Evolutionary conservation across 2,888 invertebrate species (phyloP).

Genomic region (Parnassius apollo): DNA sequence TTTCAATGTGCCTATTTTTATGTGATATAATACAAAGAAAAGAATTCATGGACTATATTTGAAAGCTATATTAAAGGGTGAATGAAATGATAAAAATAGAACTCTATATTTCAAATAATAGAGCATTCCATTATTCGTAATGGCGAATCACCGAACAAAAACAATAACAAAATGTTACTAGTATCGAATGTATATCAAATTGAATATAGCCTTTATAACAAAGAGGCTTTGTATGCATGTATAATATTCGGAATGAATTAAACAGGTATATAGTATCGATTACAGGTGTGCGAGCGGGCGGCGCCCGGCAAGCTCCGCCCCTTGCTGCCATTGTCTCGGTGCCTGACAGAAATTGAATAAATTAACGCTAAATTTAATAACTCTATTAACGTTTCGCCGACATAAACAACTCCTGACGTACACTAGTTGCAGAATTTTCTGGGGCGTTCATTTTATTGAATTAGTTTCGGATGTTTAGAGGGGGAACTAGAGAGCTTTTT

Average conservation of each 20-base stretch:
- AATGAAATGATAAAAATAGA: no score
- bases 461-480: constrained; percentile 57
- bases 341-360: constrained; percentile 72
- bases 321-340: constrained; percentile 63
- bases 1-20: no score
- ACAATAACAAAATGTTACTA: not conserved
- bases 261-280: constrained; percentile 38
- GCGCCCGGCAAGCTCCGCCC: constrained; percentile 58
- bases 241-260: constrained; percentile 26
- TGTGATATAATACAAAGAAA: no score
- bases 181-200: not conserved
- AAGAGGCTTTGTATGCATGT: constrained; percentile 18
- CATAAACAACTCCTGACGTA: constrained; percentile 71
- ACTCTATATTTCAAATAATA: no score
- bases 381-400: constrained; percentile 70
- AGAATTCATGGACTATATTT: no score
- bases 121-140: no score
- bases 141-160: no score
- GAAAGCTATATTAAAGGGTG: no score
- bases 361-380: constrained; percentile 78
- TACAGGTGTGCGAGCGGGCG: constrained; percentile 70
- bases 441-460: constrained; percentile 64
- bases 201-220: constrained; percentile 7
- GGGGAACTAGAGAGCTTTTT: constrained; percentile 57
- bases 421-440: constrained; percentile 61